These are phyloP conservation scores for Characodon lateralis DNA, from an alignment of 2,797 vertebrate species.

Conservation along the genomic window DNA sequence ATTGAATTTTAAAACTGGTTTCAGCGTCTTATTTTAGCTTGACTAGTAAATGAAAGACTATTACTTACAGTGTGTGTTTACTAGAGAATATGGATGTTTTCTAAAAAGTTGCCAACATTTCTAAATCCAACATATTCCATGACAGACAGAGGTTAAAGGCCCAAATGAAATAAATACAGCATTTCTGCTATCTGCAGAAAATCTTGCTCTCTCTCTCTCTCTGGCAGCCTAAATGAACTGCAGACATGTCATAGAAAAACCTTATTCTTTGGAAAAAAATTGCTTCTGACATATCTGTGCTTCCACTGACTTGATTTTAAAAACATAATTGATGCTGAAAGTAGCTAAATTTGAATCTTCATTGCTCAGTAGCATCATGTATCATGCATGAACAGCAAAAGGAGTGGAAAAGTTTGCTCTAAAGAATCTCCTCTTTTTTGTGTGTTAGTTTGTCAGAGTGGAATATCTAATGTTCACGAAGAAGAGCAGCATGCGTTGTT, in stretches of 20 bases:
- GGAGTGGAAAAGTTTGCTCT: constrained; percentile 41
- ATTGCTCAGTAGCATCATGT: neutral
- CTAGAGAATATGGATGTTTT: neutral
- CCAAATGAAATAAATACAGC: neutral
- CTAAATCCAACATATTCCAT: neutral
- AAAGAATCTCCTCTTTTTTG: constrained; percentile 33
- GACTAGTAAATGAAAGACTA: neutral
- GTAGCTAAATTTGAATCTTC: too few relatives aligned
- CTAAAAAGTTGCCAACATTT: neutral
- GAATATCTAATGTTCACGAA: neutral
- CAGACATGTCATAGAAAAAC: too few relatives aligned
- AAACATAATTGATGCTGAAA: too few relatives aligned
- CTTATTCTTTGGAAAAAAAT: too few relatives aligned
- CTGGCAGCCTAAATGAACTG: too few relatives aligned
- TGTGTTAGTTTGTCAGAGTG: neutral
- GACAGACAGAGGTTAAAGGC: neutral
- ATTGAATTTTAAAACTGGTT: too few relatives aligned
- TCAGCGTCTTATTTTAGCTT: neutral
- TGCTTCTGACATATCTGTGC: too few relatives aligned
- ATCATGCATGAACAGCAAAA: constrained; percentile 26
- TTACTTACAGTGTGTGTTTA: neutral
- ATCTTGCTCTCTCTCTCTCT: too few relatives aligned
- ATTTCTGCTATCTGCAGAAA: too few relatives aligned
- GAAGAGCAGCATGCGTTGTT: neutral
- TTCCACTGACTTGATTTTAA: too few relatives aligned